Evolutionary conservation across 2,797 vertebrate species (phyloP).

Genomic region (Falco peregrinus): DNA sequence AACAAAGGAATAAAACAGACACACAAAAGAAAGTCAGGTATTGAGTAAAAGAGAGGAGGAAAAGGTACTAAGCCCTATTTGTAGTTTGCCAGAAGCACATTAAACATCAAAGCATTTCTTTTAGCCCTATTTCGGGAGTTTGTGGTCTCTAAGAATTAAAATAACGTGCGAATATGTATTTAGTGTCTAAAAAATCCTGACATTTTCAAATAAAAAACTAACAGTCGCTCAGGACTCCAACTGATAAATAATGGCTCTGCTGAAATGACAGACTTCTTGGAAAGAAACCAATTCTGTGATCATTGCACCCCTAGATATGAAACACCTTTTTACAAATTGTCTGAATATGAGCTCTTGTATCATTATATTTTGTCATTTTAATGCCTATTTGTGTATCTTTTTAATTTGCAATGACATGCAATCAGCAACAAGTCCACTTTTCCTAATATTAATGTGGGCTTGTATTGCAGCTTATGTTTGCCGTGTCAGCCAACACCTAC

Average conservation of each 20-base stretch:
- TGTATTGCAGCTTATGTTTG: conserved; percentile 62
- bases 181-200: conserved; percentile 70
- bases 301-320: conserved; percentile 75
- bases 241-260: conserved; percentile 74
- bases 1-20: conserved; percentile 60
- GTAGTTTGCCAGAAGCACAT: conserved; percentile 39
- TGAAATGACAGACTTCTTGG: conserved; percentile 75
- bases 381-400: conserved; percentile 68
- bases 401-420: conserved; percentile 57
- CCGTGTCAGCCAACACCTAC: conserved; percentile 23
- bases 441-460: conserved; percentile 61
- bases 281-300: conserved; percentile 75
- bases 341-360: conserved; percentile 64
- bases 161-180: conserved; percentile 64
- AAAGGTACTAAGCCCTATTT: conserved; percentile 42
- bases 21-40: conserved; percentile 64
- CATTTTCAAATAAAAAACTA: conserved; percentile 69
- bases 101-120: conserved; percentile 69
- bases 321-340: conserved; percentile 75
- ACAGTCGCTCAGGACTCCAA: conserved; percentile 54
- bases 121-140: conserved; percentile 53
- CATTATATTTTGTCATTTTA: conserved; percentile 71
- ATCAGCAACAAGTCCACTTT: conserved; percentile 69
- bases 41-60: conserved; percentile 22
- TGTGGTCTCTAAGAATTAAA: conserved; percentile 67